A percentile compares a stretch with the other conserved stretches of the same genome.
Evolutionary conservation across 2,888 invertebrate genomes (phyloP).

Genomic region (Camponotus fellah): DNA sequence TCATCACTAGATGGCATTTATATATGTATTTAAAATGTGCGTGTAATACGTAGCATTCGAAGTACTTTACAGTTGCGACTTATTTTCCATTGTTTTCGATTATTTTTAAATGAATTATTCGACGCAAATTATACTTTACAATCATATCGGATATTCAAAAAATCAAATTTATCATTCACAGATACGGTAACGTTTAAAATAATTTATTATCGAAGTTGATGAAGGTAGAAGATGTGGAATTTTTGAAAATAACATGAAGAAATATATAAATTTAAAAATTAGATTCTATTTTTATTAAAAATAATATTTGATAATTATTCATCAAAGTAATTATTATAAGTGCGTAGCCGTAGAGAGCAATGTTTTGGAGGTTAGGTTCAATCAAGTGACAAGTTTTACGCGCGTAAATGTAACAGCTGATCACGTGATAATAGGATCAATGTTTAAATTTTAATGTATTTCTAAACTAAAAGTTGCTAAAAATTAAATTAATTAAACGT

Average conservation of each 20-base stretch:
- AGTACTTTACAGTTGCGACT: background rate
- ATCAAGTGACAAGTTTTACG: background rate
- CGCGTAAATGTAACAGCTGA: background rate
- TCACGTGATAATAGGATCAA: background rate
- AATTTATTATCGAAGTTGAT: background rate
- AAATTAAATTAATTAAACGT: background rate
- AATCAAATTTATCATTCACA: background rate
- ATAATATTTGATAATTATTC: background rate
- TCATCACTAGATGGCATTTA: conserved; percentile 5
- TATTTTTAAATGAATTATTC: background rate
- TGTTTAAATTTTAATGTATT: conserved; percentile 11
- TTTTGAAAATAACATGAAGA: background rate
- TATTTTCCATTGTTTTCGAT: background rate
- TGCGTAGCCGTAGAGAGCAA: background rate
- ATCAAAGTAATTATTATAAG: background rate
- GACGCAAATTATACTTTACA: background rate
- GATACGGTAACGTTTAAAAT: background rate
- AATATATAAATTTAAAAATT: background rate
- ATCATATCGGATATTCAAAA: background rate
- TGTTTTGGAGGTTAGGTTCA: background rate
- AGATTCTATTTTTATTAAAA: background rate
- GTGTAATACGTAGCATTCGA: background rate
- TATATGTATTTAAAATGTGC: conserved; percentile 16
- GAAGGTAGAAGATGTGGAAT: background rate
- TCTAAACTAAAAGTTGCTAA: background rate